Evolutionary conservation across 1,140 invertebrate species (phyloP).

Genomic region (Lysiphlebus fabarum): DNA sequence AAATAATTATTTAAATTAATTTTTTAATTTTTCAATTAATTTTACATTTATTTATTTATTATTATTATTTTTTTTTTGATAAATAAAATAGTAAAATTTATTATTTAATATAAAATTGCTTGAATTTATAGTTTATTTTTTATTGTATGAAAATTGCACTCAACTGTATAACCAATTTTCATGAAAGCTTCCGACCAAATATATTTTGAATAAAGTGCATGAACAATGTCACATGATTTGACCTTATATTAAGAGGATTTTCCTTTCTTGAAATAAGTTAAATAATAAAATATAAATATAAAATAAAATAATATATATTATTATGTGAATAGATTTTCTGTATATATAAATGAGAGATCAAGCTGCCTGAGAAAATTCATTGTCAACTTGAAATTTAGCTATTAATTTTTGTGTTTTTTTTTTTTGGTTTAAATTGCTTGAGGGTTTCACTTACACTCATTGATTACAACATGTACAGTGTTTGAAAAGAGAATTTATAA

Average conservation of each 20-base stretch:
- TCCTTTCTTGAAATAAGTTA: no score
- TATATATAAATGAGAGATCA: background rate
- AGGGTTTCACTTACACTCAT: constrained; percentile 2
- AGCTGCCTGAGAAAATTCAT: constrained; percentile 2
- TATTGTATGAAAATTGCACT: background rate
- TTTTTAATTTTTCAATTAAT: no score
- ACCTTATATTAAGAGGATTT: no score
- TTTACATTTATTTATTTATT: no score
- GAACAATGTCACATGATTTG: no score
- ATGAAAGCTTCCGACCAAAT: constrained; percentile 11
- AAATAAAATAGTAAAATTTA: no score
- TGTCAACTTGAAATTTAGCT: constrained; percentile 18
- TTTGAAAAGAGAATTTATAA: background rate
- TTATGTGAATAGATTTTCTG: background rate
- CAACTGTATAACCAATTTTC: constrained; percentile 16
- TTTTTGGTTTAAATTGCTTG: background rate
- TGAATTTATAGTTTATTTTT: background rate
- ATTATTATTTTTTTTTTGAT: no score
- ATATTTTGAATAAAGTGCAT: constrained; percentile 28
- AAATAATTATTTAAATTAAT: no score
- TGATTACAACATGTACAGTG: constrained; percentile 4
- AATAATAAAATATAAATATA: background rate
- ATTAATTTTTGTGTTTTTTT: constrained; percentile 17
- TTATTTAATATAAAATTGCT: no score
- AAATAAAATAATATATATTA: background rate